Percentiles rank a stretch among this genome's conserved stretches.
phyloP scores from a whole-genome alignment of 2,888 invertebrate species.

The Sphecodes monilicornis region DNA sequence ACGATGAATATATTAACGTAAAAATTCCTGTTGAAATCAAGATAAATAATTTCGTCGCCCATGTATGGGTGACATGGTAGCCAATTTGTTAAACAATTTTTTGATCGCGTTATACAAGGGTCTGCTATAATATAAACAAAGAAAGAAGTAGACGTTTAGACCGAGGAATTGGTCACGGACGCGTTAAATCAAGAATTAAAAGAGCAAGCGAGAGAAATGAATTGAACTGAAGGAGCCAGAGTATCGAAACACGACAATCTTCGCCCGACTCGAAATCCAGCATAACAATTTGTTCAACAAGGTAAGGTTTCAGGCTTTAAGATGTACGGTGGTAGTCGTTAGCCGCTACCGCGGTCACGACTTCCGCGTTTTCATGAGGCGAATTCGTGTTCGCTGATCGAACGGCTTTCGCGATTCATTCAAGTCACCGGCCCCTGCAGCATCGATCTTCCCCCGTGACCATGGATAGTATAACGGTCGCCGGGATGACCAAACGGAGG shows the following conservation, averaged over 20 bases:
- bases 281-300: constrained; percentile 43
- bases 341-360: constrained; percentile 56
- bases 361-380: constrained; percentile 59
- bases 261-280: constrained; percentile 7
- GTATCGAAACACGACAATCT: neutral
- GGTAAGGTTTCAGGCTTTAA: constrained; percentile 35
- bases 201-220: too few relatives aligned
- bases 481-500: constrained; percentile 15
- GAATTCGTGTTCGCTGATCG: constrained; percentile 49
- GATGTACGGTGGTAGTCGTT: constrained; percentile 49
- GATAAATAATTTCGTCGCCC: too few relatives aligned
- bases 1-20: too few relatives aligned
- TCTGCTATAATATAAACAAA: too few relatives aligned
- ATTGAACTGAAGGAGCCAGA: neutral
- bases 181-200: too few relatives aligned
- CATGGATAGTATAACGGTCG: constrained; percentile 60
- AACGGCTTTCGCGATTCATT: constrained; percentile 58
- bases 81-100: too few relatives aligned
- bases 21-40: too few relatives aligned
- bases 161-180: too few relatives aligned
- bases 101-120: too few relatives aligned
- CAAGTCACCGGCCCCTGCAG: constrained; percentile 54
- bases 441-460: constrained; percentile 63
- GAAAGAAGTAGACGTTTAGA: too few relatives aligned
- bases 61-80: too few relatives aligned